These are phyloP conservation scores for Euzophera pinguis DNA, from an alignment of 2,888 invertebrate genomes.

Conservation along the genomic window DNA sequence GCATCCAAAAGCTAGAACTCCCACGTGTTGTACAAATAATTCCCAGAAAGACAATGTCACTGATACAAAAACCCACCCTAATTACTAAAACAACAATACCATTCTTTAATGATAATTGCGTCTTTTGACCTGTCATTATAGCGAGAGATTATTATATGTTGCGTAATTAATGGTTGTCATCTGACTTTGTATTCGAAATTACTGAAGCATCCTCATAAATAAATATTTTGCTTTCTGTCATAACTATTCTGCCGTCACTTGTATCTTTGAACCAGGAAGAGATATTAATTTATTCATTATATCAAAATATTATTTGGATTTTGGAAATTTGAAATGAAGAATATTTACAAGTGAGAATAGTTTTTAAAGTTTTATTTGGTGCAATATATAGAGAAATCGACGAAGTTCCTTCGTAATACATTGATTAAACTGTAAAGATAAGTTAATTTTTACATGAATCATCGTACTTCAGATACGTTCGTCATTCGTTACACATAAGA, in stretches of 20 bases:
- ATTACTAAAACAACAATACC: constrained; percentile 45
- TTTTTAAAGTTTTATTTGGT: no score
- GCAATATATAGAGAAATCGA: no score
- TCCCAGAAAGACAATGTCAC: constrained; percentile 69
- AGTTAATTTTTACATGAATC: no score
- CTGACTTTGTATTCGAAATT: neutral
- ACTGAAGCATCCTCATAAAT: neutral
- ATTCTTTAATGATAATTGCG: constrained; percentile 44
- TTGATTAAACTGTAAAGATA: no score
- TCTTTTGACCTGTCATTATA: constrained; percentile 36
- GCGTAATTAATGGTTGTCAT: constrained; percentile 38
- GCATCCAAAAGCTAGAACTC: constrained; percentile 58
- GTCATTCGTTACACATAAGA: neutral
- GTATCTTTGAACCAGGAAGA: no score
- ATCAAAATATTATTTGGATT: no score
- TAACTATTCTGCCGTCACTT: neutral
- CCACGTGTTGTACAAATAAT: constrained; percentile 65
- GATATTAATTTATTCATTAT: no score
- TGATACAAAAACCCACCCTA: constrained; percentile 61
- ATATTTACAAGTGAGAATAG: no score
- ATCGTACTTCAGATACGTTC: neutral
- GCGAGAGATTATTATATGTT: constrained; percentile 20
- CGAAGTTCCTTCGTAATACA: no score
- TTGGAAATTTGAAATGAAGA: no score
- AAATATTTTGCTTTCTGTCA: neutral